Evolutionary conservation across 2,888 invertebrate genomes (phyloP).

Genomic region (Drosophila paracracens): DNA sequence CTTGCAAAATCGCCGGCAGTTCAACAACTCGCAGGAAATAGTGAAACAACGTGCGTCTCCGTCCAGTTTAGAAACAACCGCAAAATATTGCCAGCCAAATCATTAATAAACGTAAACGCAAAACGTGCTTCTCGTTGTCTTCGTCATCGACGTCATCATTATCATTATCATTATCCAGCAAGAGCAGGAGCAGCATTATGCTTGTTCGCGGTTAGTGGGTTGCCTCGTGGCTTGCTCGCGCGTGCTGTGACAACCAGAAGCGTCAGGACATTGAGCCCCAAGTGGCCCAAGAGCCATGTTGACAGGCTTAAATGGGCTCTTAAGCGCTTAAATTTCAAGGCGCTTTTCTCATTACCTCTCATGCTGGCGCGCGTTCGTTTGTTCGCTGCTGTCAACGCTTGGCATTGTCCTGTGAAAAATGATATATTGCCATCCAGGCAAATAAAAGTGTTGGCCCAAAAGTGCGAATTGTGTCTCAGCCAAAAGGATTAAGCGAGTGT

Average conservation of each 20-base stretch:
- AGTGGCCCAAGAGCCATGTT: slow-evolving; percentile 50
- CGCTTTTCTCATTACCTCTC: slow-evolving; percentile 50
- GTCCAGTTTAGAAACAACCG: slow-evolving; percentile 49
- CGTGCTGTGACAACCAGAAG: slow-evolving; percentile 41
- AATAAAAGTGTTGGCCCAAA: slow-evolving; percentile 49
- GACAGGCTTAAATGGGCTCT: slow-evolving; percentile 62
- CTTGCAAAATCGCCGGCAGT: slow-evolving; percentile 19
- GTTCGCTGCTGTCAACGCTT: slow-evolving; percentile 22
- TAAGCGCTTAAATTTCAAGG: slow-evolving; percentile 64
- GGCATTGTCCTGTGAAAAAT: slow-evolving; percentile 47
- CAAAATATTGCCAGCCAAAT: slow-evolving; percentile 40
- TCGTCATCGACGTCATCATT: background rate
- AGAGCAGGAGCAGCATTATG: slow-evolving; percentile 7
- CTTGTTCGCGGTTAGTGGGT: slow-evolving; percentile 38
- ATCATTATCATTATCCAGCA: slow-evolving; percentile 17
- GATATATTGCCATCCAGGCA: slow-evolving; percentile 49
- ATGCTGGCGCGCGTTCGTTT: background rate
- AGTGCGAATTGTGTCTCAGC: slow-evolving; percentile 53
- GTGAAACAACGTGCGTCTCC: slow-evolving; percentile 48
- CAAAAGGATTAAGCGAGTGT: slow-evolving; percentile 50
- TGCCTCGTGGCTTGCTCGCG: slow-evolving; percentile 29
- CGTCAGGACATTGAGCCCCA: slow-evolving; percentile 22
- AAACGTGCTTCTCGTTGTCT: slow-evolving; percentile 23
- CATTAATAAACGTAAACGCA: slow-evolving; percentile 61
- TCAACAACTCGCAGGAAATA: slow-evolving; percentile 12